Percentiles rank a stretch among this genome's conserved stretches.
phyloP scores from a whole-genome alignment of 2,113 vertebrate genomes.

The Calidris pygmaea region DNA sequence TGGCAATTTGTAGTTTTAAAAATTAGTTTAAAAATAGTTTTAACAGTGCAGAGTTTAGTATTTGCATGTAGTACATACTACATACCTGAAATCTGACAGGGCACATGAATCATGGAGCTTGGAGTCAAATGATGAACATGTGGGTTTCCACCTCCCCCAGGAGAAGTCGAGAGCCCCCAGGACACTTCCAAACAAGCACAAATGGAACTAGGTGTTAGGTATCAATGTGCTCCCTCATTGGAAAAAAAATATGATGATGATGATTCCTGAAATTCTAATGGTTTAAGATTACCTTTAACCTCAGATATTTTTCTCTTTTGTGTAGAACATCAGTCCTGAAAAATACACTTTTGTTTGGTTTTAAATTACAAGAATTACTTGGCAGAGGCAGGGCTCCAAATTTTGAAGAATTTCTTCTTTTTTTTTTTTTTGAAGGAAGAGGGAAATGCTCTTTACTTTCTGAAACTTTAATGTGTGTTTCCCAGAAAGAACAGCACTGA shows the following conservation, averaged over 20 bases:
- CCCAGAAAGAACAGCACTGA: background rate
- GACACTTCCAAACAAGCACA: background rate
- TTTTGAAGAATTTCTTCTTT: background rate
- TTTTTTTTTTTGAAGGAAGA: background rate
- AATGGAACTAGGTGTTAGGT: background rate
- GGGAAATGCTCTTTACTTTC: background rate
- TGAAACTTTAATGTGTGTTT: background rate
- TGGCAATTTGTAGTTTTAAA: background rate
- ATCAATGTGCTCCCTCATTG: background rate
- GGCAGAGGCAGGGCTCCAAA: background rate
- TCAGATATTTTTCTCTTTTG: background rate
- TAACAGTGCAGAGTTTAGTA: background rate
- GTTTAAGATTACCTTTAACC: background rate
- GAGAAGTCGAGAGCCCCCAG: background rate
- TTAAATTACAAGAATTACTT: background rate
- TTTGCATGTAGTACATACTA: background rate
- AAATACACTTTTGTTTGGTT: background rate
- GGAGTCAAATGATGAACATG: rapidly evolving
- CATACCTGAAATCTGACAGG: background rate
- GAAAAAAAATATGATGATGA: background rate
- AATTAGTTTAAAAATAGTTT: too few species aligned
- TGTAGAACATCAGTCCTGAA: background rate
- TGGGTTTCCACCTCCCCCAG: background rate
- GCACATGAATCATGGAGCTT: background rate
- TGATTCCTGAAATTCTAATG: background rate